phyloP scores from a whole-genome alignment of 2,113 vertebrate species.

The Pangasianodon gigas region DNA sequence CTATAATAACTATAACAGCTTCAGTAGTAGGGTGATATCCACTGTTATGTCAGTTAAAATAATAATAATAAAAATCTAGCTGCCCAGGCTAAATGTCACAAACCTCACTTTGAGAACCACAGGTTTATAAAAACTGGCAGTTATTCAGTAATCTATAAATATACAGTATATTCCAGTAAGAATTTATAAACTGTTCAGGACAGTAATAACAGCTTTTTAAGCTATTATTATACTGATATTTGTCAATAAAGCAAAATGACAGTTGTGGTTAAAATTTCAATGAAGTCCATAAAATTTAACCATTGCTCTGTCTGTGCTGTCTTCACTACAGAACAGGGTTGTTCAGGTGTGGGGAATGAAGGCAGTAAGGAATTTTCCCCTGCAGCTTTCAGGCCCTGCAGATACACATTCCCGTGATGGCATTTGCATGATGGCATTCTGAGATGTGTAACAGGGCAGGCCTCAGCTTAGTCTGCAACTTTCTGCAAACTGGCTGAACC shows the following conservation, averaged over 20 bases:
- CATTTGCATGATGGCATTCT: constrained; percentile 36
- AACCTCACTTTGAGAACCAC: not conserved
- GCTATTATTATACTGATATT: not conserved
- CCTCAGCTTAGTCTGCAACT: constrained; percentile 47
- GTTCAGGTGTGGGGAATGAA: constrained; percentile 2
- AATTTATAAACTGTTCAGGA: not conserved
- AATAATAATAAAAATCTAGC: not conserved
- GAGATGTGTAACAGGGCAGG: constrained; percentile 47
- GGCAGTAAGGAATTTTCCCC: constrained; percentile 13
- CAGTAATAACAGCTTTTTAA: not conserved
- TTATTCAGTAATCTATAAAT: not conserved
- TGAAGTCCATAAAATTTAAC: constrained; percentile 25
- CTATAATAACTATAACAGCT: not conserved
- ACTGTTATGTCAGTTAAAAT: not conserved
- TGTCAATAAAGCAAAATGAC: not conserved
- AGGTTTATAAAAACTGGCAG: not conserved
- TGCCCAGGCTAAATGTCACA: not conserved
- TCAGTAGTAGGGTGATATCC: not conserved
- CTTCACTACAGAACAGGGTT: not conserved
- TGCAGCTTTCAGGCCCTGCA: constrained; percentile 27
- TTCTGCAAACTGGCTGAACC: constrained; percentile 34
- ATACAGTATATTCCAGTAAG: not conserved
- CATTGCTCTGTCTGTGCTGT: not conserved
- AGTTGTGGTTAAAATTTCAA: not conserved
- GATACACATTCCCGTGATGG: constrained; percentile 46